A percentile compares a stretch with the other conserved stretches of the same genome.
Conservation (phyloP, 2,888 invertebrate species). For the Drosophila pseudotalamancana region DNA sequence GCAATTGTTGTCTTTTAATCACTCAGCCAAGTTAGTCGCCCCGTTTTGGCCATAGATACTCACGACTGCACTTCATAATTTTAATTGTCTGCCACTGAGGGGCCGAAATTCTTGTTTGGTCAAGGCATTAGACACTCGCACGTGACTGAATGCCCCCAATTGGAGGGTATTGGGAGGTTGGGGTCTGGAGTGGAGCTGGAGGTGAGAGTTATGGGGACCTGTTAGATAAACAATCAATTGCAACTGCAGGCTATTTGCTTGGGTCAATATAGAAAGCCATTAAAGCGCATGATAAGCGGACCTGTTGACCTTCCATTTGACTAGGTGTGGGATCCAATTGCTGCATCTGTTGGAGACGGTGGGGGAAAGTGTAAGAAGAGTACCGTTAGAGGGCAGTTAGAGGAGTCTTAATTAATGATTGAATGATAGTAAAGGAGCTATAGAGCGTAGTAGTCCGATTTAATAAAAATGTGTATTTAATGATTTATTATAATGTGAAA, state of each 20-base stretch:
- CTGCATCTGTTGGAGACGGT: too few species aligned
- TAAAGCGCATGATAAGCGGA: constrained; percentile 51
- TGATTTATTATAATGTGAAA: too few species aligned
- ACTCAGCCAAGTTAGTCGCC: constrained; percentile 43
- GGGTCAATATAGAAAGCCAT: constrained; percentile 50
- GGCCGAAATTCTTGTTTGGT: constrained; percentile 33
- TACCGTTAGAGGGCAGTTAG: too few species aligned
- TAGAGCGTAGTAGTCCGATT: too few species aligned
- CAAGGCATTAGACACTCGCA: constrained; percentile 51
- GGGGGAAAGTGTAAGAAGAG: too few species aligned
- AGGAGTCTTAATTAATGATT: too few species aligned
- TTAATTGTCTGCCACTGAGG: constrained; percentile 44
- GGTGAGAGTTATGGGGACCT: too few species aligned
- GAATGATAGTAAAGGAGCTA: too few species aligned
- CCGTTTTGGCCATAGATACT: constrained; percentile 19
- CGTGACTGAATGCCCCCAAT: constrained; percentile 38
- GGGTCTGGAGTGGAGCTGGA: neutral
- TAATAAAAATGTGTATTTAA: too few species aligned
- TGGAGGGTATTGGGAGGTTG: neutral
- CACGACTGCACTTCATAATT: constrained; percentile 53
- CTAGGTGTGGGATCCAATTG: too few species aligned
- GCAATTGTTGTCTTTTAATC: constrained; percentile 77
- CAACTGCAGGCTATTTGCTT: constrained; percentile 71
- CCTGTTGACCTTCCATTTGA: constrained; percentile 59
- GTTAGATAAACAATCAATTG: constrained; percentile 70